phyloP scores from a whole-genome alignment of 2,113 vertebrate species.

The Caretta caretta region DNA sequence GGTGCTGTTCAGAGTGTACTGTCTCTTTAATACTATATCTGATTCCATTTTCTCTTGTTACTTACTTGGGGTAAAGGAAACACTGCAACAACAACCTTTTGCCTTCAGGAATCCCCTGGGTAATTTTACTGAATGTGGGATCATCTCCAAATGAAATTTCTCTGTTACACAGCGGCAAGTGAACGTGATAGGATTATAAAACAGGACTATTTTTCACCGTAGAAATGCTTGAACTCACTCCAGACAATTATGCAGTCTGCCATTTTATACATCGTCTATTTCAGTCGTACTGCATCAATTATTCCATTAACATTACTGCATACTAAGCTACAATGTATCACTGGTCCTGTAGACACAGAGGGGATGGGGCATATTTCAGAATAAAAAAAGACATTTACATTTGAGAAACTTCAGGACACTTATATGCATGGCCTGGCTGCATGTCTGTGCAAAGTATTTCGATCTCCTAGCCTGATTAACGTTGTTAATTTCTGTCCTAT shows the following conservation, averaged over 20 bases:
- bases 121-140: slow-evolving; percentile 61
- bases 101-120: slow-evolving; percentile 40
- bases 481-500: slow-evolving; percentile 53
- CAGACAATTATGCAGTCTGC: slow-evolving; percentile 79
- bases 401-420: slow-evolving; percentile 37
- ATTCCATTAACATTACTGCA: slow-evolving; percentile 69
- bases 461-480: slow-evolving; percentile 48
- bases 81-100: slow-evolving; percentile 36
- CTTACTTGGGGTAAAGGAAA: not conserved
- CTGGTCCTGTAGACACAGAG: slow-evolving; percentile 32
- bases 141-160: slow-evolving; percentile 68
- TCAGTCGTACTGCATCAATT: slow-evolving; percentile 75
- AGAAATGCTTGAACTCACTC: slow-evolving; percentile 79
- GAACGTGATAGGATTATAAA: slow-evolving; percentile 76
- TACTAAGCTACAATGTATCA: slow-evolving; percentile 45
- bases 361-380: not conserved
- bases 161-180: slow-evolving; percentile 54
- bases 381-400: slow-evolving; percentile 26
- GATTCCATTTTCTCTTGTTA: slow-evolving; percentile 42
- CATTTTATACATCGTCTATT: slow-evolving; percentile 81
- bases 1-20: not conserved
- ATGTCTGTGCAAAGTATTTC: slow-evolving; percentile 55
- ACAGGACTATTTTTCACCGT: slow-evolving; percentile 69
- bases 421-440: not conserved
- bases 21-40: not conserved